Conservation (phyloP, 2,888 invertebrate genomes). For the Punctoribates punctum region DNA sequence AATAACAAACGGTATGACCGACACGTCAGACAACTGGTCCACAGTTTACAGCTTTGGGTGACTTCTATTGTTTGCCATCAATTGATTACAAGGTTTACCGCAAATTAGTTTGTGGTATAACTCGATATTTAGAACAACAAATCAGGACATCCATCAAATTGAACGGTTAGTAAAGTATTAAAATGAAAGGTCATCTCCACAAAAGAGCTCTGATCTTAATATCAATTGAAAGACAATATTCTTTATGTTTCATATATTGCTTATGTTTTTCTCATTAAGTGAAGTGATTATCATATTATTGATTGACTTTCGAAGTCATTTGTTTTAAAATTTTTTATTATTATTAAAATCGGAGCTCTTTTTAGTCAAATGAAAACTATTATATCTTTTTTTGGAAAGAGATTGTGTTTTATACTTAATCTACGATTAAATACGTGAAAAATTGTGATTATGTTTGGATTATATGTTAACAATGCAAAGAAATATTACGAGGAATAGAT, state of each 20-base stretch:
- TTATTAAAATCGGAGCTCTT: neutral
- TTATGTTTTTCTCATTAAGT: too few relatives aligned
- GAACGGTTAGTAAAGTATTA: neutral
- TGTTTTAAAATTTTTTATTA: neutral
- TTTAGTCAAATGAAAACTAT: too few relatives aligned
- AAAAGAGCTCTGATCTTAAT: neutral
- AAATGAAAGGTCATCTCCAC: slow-evolving; percentile 2
- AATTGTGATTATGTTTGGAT: too few relatives aligned
- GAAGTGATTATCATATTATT: too few relatives aligned
- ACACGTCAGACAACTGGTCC: neutral
- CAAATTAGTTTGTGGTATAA: neutral
- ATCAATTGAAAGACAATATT: neutral
- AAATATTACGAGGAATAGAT: too few relatives aligned
- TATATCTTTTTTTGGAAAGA: too few relatives aligned
- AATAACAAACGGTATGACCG: neutral
- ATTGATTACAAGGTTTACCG: slow-evolving; percentile 7
- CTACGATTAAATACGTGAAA: too few relatives aligned
- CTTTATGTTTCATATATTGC: too few relatives aligned
- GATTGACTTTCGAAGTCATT: too few relatives aligned
- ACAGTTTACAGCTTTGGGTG: neutral
- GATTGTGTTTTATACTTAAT: too few relatives aligned
- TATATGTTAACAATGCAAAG: too few relatives aligned
- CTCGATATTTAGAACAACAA: slow-evolving; percentile 1
- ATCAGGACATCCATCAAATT: neutral
- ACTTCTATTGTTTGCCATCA: slow-evolving; percentile 6